A percentile compares a stretch with the other conserved stretches of the same genome.
Conservation (phyloP, 1,140 invertebrate genomes). For the Cydia strobilella region DNA sequence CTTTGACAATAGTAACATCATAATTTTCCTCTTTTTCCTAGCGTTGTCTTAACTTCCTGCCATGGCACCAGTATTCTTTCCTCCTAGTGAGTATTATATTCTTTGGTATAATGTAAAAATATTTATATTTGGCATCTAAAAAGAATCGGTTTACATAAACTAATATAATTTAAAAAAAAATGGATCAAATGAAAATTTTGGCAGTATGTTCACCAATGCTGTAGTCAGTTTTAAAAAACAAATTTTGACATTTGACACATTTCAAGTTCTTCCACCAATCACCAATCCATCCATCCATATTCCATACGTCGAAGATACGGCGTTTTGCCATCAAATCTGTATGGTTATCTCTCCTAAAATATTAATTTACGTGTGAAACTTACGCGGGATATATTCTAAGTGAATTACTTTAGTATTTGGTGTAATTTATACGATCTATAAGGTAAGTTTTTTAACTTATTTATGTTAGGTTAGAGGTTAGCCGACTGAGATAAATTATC, state of each 20-base stretch:
- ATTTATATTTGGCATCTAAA: no score
- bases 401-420: not conserved
- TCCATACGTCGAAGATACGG: not conserved
- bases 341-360: slow-evolving; percentile 4
- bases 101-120: no score
- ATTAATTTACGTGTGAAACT: not conserved
- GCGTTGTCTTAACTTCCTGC: no score
- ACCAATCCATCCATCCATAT: no score
- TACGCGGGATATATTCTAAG: not conserved
- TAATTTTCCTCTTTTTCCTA: no score
- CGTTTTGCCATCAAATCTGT: not conserved
- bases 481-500: not conserved
- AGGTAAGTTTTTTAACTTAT: slow-evolving; percentile 4
- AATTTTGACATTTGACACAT: slow-evolving; percentile 7
- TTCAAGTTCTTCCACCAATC: not conserved
- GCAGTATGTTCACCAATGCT: not conserved
- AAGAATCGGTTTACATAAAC: no score
- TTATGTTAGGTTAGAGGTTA: slow-evolving; percentile 14
- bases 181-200: not conserved
- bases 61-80: no score
- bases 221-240: not conserved
- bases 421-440: not conserved
- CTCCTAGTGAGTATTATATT: no score
- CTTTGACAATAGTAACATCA: no score
- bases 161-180: no score